These are phyloP conservation scores for Montipora sp. DNA, from an alignment of 64 coral and sea anemone species.

Conservation along the genomic window DNA sequence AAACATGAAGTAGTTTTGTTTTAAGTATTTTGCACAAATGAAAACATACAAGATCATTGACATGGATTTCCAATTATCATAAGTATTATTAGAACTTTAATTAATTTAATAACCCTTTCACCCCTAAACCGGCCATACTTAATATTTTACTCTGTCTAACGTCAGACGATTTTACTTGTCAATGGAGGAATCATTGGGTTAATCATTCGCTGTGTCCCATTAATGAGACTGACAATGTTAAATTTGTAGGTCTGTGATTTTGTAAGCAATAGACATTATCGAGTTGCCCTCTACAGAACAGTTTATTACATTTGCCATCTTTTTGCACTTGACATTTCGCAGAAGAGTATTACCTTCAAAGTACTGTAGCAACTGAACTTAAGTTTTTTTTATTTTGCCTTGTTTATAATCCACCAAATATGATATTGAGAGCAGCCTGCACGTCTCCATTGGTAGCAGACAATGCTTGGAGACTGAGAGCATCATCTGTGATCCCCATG, in stretches of 20 bases:
- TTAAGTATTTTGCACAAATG: too few species aligned
- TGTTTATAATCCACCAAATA: slow-evolving; percentile 72
- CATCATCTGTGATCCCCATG: slow-evolving; percentile 92
- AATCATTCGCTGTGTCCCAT: too few species aligned
- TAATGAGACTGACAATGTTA: too few species aligned
- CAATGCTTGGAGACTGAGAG: slow-evolving; percentile 77
- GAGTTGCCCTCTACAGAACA: not conserved
- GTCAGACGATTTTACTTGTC: too few species aligned
- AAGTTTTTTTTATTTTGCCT: not conserved
- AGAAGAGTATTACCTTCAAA: not conserved
- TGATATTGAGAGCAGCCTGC: slow-evolving; percentile 83
- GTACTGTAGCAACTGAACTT: not conserved
- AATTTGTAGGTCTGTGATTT: not conserved
- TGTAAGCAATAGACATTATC: not conserved
- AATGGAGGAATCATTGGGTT: too few species aligned
- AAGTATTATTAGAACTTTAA: too few species aligned
- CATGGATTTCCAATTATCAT: too few species aligned
- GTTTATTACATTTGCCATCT: not conserved
- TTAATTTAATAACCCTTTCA: too few species aligned
- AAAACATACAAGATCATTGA: too few species aligned
- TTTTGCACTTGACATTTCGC: not conserved
- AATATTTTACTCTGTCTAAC: too few species aligned
- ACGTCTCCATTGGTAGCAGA: slow-evolving; percentile 82
- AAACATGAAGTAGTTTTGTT: too few species aligned
- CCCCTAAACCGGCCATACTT: too few species aligned